These are phyloP conservation scores for Notolabrus celidotus DNA, from an alignment of 2,797 vertebrate species.

Conservation along the genomic window DNA sequence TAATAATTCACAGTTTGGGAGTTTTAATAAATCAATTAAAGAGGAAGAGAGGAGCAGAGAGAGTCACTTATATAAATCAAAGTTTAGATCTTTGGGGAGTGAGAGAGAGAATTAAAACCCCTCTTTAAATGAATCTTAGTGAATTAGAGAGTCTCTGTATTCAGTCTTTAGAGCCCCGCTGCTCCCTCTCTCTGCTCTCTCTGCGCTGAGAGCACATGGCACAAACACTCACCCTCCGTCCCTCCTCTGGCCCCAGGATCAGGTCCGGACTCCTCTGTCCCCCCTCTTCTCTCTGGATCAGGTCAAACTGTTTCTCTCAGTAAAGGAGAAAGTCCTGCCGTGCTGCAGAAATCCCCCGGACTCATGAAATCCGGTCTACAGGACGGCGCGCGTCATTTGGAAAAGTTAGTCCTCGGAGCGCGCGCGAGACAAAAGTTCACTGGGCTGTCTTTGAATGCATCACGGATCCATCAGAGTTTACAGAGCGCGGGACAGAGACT, in stretches of 20 bases:
- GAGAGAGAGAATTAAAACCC: too few relatives aligned
- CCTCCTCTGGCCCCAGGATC: not conserved
- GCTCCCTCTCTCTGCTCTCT: too few relatives aligned
- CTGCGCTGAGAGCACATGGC: slow-evolving; percentile 6
- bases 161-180: too few relatives aligned
- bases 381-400: not conserved
- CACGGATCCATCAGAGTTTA: slow-evolving; percentile 11
- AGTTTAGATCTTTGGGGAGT: too few relatives aligned
- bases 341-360: slow-evolving; percentile 7
- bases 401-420: not conserved
- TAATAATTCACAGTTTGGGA: too few relatives aligned
- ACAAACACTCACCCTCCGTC: slow-evolving; percentile 9
- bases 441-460: not conserved
- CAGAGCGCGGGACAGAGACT: too few relatives aligned
- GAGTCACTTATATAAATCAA: too few relatives aligned
- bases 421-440: slow-evolving; percentile 2
- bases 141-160: too few relatives aligned
- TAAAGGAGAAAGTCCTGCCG: not conserved
- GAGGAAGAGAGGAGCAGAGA: too few relatives aligned
- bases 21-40: too few relatives aligned
- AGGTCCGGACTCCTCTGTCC: not conserved
- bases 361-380: slow-evolving; percentile 42
- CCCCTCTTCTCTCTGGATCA: slow-evolving; percentile 1
- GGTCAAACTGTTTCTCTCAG: slow-evolving; percentile 28
- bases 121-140: too few relatives aligned